Evolutionary conservation across 2,113 vertebrate species (phyloP), one percentile per base, ranked within the genome.

Genomic region (Chaenogobius annularis): DNA sequence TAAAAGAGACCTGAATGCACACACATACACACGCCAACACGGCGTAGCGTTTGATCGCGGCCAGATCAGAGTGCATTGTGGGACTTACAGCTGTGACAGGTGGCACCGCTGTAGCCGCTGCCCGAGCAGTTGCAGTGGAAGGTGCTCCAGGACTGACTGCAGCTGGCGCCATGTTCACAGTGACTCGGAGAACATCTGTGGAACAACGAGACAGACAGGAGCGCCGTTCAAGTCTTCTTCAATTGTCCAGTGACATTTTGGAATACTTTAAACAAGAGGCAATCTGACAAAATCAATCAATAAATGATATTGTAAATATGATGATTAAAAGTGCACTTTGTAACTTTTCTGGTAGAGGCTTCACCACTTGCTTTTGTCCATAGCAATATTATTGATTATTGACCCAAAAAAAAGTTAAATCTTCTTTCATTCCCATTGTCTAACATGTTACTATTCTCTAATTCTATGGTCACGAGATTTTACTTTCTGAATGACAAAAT

Each of bases 151-250:
- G 96, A 95, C 85, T 99, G 97, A 23, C 94, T 94, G 47, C 97
- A 99, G 73, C 87, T 91, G 15, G 96, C 96, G 10, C 95, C 96
- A 0, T 99, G 97, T 84, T 99, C 96, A 83, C 96, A 99, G 17
- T 95, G 95, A 90, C 95, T 97, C 63, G 96, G 96, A 0, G 94
- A 94, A 86, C 96, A 98, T 83, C 96, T 98, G 83, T 54, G 81
- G n/a, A 74, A 66, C 73, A 52, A 72, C 82, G 43, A 73, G 7
- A 75, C 17, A 73, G 7, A 75, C 17, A 78, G 54, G 40, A 66
- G 40, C 19, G 0, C 6, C 17, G 70, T 10, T 58, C 20, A 22
- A 26, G 23, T 23, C 43, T 44, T 44, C 35, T 48, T 48, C 14
- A 15, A 15, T 14, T 48, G 47, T 48, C 47, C 47, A 48, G 3